Conservation (phyloP, 1,140 invertebrate genomes). For the Philopotamus ludificatus region DNA sequence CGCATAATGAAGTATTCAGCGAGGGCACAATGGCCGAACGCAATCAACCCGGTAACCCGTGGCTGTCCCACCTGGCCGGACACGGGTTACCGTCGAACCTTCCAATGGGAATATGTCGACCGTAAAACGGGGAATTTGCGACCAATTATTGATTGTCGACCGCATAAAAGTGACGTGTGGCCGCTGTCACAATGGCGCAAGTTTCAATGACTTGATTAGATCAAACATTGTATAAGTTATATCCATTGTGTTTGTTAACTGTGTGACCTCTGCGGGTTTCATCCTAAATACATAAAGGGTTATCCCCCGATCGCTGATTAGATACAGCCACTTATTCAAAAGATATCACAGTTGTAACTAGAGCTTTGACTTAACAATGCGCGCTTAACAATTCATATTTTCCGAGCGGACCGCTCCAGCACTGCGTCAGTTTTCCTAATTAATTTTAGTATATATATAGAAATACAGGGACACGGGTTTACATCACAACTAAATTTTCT, state of each 20-base stretch:
- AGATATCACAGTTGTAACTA: slow-evolving; percentile 10
- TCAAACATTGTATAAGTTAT: slow-evolving; percentile 20
- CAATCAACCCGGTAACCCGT: not conserved
- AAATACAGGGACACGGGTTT: no score
- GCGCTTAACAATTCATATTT: not conserved
- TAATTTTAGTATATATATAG: no score
- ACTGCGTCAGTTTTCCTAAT: no score
- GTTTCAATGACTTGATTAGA: slow-evolving; percentile 27
- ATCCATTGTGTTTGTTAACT: slow-evolving; percentile 23
- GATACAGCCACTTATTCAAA: not conserved
- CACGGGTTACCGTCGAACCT: no score
- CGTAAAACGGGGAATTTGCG: not conserved
- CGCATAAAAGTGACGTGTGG: not conserved
- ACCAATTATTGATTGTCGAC: not conserved
- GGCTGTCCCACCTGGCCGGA: no score
- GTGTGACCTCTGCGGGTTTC: slow-evolving; percentile 8
- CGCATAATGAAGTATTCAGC: slow-evolving; percentile 20
- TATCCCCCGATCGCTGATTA: slow-evolving; percentile 16
- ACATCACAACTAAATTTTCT: no score
- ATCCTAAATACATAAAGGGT: slow-evolving; percentile 29
- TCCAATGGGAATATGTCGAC: no score
- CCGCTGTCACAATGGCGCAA: not conserved
- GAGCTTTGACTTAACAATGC: not conserved
- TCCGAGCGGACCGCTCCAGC: no score
- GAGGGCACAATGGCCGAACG: slow-evolving; percentile 6